Conservation (phyloP, 2,888 invertebrate species). For the Meiosimyza decipiens region DNA sequence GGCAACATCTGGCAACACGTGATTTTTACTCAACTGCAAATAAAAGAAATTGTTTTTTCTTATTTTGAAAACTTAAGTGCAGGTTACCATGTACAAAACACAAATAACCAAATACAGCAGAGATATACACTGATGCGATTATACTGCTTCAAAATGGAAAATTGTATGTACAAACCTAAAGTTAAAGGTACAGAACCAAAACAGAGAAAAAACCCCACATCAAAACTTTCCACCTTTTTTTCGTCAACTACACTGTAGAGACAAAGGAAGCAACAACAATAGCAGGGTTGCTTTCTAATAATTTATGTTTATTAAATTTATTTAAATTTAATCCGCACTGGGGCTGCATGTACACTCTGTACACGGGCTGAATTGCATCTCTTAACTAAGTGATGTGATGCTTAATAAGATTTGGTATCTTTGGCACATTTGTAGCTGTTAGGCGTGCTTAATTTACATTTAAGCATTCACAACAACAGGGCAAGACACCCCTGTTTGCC, state of each 20-base stretch:
- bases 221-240: no score
- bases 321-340: conserved; percentile 65
- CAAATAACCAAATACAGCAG: not conserved
- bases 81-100: not conserved
- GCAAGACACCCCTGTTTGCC: not conserved
- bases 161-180: not conserved
- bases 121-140: not conserved
- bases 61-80: not conserved
- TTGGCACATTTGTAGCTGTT: not conserved
- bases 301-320: conserved; percentile 67
- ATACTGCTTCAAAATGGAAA: not conserved
- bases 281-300: conserved; percentile 42
- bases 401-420: not conserved
- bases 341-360: conserved; percentile 13
- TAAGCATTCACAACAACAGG: conserved; percentile 7
- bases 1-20: conserved; percentile 10
- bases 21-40: not conserved
- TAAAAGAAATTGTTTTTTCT: conserved; percentile 3
- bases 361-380: not conserved
- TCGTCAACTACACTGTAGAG: not conserved
- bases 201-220: not conserved
- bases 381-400: not conserved
- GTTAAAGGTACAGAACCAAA: not conserved
- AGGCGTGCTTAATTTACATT: conserved; percentile 19
- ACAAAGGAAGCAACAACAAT: not conserved